A percentile compares a stretch with the other conserved stretches of the same genome.
Evolutionary conservation across 2,888 invertebrate species (phyloP).

Genomic region (Parnassius orleans): DNA sequence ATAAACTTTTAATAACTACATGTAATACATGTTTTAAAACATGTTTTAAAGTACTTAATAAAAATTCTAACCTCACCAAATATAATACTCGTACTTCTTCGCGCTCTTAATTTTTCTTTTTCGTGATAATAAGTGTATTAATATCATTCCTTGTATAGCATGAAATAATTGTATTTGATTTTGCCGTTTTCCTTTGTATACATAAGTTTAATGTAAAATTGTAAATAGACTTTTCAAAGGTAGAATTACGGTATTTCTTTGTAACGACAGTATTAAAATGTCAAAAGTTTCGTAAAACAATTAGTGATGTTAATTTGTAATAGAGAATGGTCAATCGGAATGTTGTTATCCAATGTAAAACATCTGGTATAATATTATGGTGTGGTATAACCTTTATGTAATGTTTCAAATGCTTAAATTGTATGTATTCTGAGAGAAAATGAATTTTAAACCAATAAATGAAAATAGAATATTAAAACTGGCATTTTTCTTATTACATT

Average conservation of each 20-base stretch:
- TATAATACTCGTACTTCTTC: too few relatives aligned
- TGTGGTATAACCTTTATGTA: background rate
- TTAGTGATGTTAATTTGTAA: too few relatives aligned
- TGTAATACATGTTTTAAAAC: too few relatives aligned
- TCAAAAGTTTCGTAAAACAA: background rate
- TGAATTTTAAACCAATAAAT: slow-evolving; percentile 13
- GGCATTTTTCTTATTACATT: background rate
- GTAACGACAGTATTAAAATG: slow-evolving; percentile 2
- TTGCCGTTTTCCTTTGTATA: too few relatives aligned
- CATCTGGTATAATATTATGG: slow-evolving; percentile 1
- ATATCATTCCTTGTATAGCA: too few relatives aligned
- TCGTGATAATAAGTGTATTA: too few relatives aligned
- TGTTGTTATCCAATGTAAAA: background rate
- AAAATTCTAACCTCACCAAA: too few relatives aligned
- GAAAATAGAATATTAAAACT: background rate
- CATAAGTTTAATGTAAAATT: background rate
- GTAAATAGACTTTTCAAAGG: slow-evolving; percentile 10
- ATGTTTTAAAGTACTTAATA: too few relatives aligned
- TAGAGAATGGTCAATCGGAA: background rate
- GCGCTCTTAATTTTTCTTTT: too few relatives aligned
- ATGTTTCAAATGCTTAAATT: slow-evolving; percentile 10
- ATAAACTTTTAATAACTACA: background rate
- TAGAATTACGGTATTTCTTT: slow-evolving; percentile 2
- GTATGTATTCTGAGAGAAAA: slow-evolving; percentile 10
- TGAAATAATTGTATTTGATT: too few relatives aligned